phyloP scores from a whole-genome alignment of 2,888 invertebrate species.

The Drosophila koepferae region DNA sequence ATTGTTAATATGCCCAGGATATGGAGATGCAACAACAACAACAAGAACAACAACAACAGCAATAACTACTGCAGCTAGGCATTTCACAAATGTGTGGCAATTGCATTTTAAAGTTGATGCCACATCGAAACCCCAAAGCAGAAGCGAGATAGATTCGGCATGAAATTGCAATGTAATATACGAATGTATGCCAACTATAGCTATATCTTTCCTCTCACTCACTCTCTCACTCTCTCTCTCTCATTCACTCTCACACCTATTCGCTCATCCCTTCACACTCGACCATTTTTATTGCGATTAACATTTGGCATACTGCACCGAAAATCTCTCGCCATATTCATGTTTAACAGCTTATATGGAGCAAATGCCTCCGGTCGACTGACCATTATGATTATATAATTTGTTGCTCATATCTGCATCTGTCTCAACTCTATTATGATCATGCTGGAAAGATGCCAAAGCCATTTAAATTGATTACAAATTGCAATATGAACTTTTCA shows the following conservation, averaged over 20 bases:
- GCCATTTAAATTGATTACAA: neutral
- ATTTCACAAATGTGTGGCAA: slow-evolving; percentile 68
- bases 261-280: neutral
- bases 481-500: neutral
- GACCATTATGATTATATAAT: slow-evolving; percentile 58
- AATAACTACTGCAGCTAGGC: slow-evolving; percentile 28
- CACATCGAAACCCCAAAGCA: slow-evolving; percentile 24
- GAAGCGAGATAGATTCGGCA: slow-evolving; percentile 26
- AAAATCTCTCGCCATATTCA: neutral
- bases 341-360: slow-evolving; percentile 2
- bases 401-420: neutral
- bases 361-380: slow-evolving; percentile 38
- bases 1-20: slow-evolving; percentile 70
- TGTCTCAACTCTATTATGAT: neutral
- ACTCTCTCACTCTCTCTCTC: neutral
- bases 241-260: neutral
- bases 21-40: slow-evolving; percentile 46
- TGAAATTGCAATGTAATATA: neutral
- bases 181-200: slow-evolving; percentile 6
- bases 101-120: slow-evolving; percentile 66
- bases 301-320: slow-evolving; percentile 44
- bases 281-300: slow-evolving; percentile 55
- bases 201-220: neutral
- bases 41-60: slow-evolving; percentile 21
- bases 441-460: no score